A percentile compares a stretch with the other conserved stretches of the same genome.
These are phyloP conservation scores for Helicolenus hilgendorfi DNA, from an alignment of 2,797 vertebrate species.

Conservation along the genomic window DNA sequence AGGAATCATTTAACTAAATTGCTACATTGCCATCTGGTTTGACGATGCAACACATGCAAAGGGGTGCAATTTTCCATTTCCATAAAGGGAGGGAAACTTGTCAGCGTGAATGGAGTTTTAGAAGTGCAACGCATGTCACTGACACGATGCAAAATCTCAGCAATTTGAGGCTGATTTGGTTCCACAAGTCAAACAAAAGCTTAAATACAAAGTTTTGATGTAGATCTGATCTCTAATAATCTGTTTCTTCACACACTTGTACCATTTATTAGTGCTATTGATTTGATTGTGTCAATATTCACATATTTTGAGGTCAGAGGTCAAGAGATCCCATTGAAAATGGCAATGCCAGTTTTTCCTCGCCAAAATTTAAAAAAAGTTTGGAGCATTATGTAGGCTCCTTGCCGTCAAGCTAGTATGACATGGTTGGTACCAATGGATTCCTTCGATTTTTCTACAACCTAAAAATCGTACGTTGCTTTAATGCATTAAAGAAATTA, in stretches of 20 bases:
- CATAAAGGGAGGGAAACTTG: conserved; percentile 61
- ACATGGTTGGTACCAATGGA: too few species aligned
- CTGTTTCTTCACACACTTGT: background rate
- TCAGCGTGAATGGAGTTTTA: conserved; percentile 33
- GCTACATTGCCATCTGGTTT: conserved; percentile 83
- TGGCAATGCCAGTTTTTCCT: too few species aligned
- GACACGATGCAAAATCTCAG: conserved; percentile 1
- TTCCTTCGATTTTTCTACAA: too few species aligned
- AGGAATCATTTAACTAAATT: conserved; percentile 79
- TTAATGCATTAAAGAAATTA: too few species aligned
- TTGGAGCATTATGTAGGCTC: too few species aligned
- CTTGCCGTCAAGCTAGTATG: too few species aligned
- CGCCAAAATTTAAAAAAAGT: too few species aligned
- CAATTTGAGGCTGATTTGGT: conserved; percentile 20
- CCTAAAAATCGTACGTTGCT: too few species aligned
- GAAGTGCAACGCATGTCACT: conserved; percentile 20
- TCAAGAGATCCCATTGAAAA: too few species aligned
- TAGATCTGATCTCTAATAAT: conserved; percentile 10
- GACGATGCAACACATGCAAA: conserved; percentile 74
- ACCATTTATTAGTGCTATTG: conserved; percentile 20
- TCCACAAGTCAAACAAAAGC: conserved; percentile 4
- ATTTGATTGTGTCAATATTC: background rate
- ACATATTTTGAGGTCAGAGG: too few species aligned
- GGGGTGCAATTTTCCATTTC: conserved; percentile 65
- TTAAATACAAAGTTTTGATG: background rate